Evolutionary conservation across 2,113 vertebrate genomes (phyloP).

Genomic region (Pseudopipra pipra): DNA sequence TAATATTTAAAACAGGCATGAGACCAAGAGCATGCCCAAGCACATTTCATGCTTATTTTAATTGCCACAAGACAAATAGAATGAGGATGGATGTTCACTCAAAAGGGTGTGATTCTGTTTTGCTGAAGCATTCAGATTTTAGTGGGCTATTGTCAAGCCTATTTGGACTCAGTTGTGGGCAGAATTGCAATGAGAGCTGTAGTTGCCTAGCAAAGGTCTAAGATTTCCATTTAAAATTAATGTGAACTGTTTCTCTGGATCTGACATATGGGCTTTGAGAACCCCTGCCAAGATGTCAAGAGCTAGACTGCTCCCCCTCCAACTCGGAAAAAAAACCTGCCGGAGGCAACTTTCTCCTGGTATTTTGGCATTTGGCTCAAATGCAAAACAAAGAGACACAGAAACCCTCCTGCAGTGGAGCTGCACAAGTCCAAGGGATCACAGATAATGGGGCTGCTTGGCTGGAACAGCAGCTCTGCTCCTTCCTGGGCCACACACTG

Average conservation of each 20-base stretch:
- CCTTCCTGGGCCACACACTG: not conserved
- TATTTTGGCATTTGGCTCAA: constrained; percentile 5
- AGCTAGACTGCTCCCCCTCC: constrained; percentile 38
- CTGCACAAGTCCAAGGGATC: not conserved
- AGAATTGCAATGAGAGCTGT: constrained; percentile 53
- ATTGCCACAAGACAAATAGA: constrained; percentile 42
- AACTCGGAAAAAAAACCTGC: not conserved
- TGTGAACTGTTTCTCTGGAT: constrained; percentile 41
- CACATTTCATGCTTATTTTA: constrained; percentile 53
- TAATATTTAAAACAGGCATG: constrained; percentile 30
- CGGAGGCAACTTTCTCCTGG: constrained; percentile 37
- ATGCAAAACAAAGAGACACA: not conserved
- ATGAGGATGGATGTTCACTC: constrained; percentile 5
- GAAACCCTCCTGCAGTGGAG: not conserved
- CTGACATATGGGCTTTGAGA: constrained; percentile 62
- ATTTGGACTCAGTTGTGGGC: constrained; percentile 45
- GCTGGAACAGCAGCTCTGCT: not conserved
- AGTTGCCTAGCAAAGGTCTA: constrained; percentile 67
- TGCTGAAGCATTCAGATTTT: constrained; percentile 55
- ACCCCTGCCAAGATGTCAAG: constrained; percentile 61
- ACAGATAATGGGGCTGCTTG: rapidly evolving
- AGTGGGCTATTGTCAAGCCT: constrained; percentile 21
- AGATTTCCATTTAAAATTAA: constrained; percentile 68
- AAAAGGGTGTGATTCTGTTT: constrained; percentile 32
- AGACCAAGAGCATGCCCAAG: constrained; percentile 40